These are phyloP conservation scores for Netelia fuscicornis DNA, from an alignment of 2,888 invertebrate genomes.

Conservation along the genomic window DNA sequence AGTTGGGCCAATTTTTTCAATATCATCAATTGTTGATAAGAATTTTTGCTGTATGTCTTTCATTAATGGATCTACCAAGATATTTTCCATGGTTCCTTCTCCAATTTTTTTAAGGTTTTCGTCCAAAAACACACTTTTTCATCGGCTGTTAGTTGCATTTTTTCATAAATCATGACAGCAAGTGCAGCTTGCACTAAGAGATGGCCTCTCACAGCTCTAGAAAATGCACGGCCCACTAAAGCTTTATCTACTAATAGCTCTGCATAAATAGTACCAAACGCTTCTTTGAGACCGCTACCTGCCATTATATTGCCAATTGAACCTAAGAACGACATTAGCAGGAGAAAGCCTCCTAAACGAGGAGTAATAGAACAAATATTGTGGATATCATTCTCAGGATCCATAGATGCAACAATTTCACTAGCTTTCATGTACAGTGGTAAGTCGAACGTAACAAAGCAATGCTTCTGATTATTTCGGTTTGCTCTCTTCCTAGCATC, in stretches of 20 bases:
- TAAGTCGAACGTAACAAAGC: constrained; percentile 59
- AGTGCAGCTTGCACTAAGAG: constrained; percentile 77
- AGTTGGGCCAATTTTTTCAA: constrained; percentile 71
- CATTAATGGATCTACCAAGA: neutral
- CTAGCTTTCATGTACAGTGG: constrained; percentile 4
- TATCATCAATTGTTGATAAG: constrained; percentile 7
- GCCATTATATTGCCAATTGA: constrained; percentile 79
- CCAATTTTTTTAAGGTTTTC: neutral
- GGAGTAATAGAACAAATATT: constrained; percentile 70
- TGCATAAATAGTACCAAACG: constrained; percentile 73
- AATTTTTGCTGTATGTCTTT: constrained; percentile 36
- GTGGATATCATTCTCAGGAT: constrained; percentile 69
- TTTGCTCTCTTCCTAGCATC: constrained; percentile 71
- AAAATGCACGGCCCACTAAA: constrained; percentile 76
- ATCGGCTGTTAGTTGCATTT: constrained; percentile 66
- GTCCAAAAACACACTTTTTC: constrained; percentile 64
- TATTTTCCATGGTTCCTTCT: constrained; percentile 2
- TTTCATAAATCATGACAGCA: constrained; percentile 72
- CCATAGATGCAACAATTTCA: constrained; percentile 73
- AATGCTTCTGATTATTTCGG: constrained; percentile 66
- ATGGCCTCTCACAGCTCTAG: constrained; percentile 77
- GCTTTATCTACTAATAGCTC: constrained; percentile 75
- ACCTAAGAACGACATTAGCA: constrained; percentile 79
- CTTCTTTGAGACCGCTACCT: constrained; percentile 76
- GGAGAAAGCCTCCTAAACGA: constrained; percentile 78